Percentiles rank a stretch among this genome's conserved stretches.
These are phyloP conservation scores for Eudorcas thomsonii DNA, from an alignment of 2,113 vertebrate species.

Conservation along the genomic window DNA sequence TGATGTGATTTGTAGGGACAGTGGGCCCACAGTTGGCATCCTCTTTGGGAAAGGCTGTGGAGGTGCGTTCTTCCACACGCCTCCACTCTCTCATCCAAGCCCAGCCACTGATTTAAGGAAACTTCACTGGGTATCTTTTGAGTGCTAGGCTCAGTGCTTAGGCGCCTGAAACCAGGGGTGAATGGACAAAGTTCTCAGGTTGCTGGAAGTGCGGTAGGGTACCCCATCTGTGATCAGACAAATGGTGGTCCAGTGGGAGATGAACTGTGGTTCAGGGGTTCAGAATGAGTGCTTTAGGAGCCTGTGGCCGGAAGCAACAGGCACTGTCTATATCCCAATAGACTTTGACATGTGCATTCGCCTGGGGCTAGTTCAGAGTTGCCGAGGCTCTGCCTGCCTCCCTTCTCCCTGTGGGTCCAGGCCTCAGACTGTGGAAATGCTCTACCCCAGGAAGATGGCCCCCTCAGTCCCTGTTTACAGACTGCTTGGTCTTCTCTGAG, in stretches of 20 bases:
- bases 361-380: background rate
- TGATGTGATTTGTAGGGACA: background rate
- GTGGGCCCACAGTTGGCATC: background rate
- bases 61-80: background rate
- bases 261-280: background rate
- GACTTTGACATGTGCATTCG: background rate
- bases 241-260: background rate
- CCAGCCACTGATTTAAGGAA: background rate
- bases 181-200: background rate
- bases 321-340: background rate
- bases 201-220: rapidly evolving
- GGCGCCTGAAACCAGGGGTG: background rate
- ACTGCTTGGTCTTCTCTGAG: background rate
- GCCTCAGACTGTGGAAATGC: background rate
- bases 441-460: background rate
- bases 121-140: background rate
- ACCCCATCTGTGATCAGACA: background rate
- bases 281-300: background rate
- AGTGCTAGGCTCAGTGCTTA: background rate
- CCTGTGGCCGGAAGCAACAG: background rate
- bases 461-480: background rate
- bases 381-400: background rate
- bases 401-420: background rate
- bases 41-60: background rate
- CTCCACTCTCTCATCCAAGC: background rate